Evolutionary conservation across 2,888 invertebrate genomes (phyloP).

Genomic region (Ectobius pallidus): DNA sequence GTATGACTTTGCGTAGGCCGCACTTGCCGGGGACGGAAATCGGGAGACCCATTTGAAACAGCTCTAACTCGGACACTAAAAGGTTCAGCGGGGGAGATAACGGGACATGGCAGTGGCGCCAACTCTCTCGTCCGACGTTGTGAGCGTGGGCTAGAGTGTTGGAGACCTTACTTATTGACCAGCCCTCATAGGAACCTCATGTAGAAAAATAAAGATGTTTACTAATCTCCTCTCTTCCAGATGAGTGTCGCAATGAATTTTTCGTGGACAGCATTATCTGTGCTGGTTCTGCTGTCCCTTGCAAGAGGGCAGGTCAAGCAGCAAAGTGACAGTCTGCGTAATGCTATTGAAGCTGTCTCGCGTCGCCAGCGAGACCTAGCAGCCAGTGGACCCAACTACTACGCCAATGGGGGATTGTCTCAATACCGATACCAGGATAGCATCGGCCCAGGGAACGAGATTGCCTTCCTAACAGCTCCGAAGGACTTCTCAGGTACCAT

Average conservation of each 20-base stretch:
- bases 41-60: too few species aligned
- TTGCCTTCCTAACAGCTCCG: conserved; percentile 43
- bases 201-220: too few species aligned
- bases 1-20: too few species aligned
- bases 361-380: conserved; percentile 57
- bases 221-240: too few species aligned
- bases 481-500: conserved; percentile 35
- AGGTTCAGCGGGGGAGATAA: too few species aligned
- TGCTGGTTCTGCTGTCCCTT: neutral
- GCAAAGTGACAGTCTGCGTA: conserved; percentile 56
- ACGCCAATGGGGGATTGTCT: conserved; percentile 14
- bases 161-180: too few species aligned
- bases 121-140: too few species aligned
- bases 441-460: neutral
- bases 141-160: too few species aligned
- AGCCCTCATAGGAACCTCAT: too few species aligned
- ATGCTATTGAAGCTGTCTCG: conserved; percentile 61
- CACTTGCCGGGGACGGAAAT: too few species aligned
- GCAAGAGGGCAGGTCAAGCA: neutral
- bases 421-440: conserved; percentile 31
- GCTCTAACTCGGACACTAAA: too few species aligned
- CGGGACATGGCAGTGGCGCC: too few species aligned
- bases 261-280: neutral
- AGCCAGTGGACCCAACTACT: conserved; percentile 1
- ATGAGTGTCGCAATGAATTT: neutral